Conservation (phyloP, 2,888 invertebrate species). For the Beris morrisii region DNA sequence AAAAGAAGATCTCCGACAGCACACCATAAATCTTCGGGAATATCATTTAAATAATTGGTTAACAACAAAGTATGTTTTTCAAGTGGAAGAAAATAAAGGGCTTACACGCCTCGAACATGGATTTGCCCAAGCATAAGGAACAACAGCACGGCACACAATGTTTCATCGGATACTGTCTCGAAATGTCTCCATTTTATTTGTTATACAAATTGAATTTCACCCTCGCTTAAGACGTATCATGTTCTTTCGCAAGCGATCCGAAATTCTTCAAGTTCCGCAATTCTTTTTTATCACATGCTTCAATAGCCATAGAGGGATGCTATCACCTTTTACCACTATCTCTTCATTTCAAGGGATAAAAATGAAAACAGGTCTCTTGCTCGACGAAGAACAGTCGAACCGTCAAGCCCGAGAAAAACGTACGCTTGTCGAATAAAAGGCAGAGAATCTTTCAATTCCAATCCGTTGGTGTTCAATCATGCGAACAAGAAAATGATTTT, state of each 20-base stretch:
- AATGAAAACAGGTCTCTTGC: neutral
- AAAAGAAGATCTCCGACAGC: conserved; percentile 12
- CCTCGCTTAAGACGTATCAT: conserved; percentile 7
- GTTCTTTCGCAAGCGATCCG: neutral
- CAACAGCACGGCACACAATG: neutral
- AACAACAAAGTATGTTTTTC: conserved; percentile 14
- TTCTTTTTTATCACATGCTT: neutral
- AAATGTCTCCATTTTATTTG: conserved; percentile 12
- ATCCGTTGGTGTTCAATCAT: conserved; percentile 36
- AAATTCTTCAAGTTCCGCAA: too few relatives aligned
- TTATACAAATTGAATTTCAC: conserved; percentile 21
- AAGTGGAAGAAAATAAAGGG: conserved; percentile 11
- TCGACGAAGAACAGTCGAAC: neutral
- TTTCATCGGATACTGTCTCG: neutral
- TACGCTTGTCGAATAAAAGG: conserved; percentile 1
- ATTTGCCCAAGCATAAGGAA: conserved; percentile 6
- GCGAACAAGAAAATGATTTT: conserved; percentile 35
- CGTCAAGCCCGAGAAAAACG: neutral
- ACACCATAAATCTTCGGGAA: conserved; percentile 9
- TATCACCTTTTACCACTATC: conserved; percentile 18
- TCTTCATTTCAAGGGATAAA: conserved; percentile 11
- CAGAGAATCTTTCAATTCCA: conserved; percentile 29
- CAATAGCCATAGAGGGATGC: neutral
- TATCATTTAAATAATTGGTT: conserved; percentile 26
- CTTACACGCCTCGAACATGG: conserved; percentile 3